Evolutionary conservation across 1,140 invertebrate genomes (phyloP).

Genomic region (Cotesia typhae): DNA sequence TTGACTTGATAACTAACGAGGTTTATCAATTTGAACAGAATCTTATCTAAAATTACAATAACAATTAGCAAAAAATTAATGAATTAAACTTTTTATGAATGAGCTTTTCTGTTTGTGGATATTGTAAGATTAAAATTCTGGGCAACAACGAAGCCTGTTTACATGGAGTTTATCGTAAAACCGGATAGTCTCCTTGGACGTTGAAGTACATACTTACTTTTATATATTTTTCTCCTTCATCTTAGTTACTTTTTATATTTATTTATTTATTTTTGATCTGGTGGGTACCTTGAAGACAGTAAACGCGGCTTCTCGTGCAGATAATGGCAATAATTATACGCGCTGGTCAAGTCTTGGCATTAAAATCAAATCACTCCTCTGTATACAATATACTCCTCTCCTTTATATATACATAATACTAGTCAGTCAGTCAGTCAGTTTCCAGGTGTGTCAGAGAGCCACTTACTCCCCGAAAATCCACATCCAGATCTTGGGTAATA

Average conservation of each 20-base stretch:
- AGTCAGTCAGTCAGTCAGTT: too few relatives aligned
- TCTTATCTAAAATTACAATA: too few relatives aligned
- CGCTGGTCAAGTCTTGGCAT: slow-evolving; percentile 50
- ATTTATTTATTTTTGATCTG: slow-evolving; percentile 21
- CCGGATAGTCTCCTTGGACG: slow-evolving; percentile 37
- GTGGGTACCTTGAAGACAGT: slow-evolving; percentile 49
- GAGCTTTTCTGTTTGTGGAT: too few relatives aligned
- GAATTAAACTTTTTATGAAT: too few relatives aligned
- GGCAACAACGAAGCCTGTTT: slow-evolving; percentile 53
- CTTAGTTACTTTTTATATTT: slow-evolving; percentile 3
- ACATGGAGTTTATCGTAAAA: slow-evolving; percentile 52
- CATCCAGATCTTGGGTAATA: too few relatives aligned
- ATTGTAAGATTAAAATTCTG: slow-evolving; percentile 35
- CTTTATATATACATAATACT: too few relatives aligned
- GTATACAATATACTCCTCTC: slow-evolving; percentile 1
- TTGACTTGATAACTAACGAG: too few relatives aligned
- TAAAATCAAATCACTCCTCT: slow-evolving; percentile 57
- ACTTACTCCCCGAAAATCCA: too few relatives aligned
- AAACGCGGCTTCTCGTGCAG: slow-evolving; percentile 58
- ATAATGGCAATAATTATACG: slow-evolving; percentile 59
- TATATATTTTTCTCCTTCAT: slow-evolving; percentile 23
- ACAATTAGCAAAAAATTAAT: too few relatives aligned
- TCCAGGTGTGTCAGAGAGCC: too few relatives aligned
- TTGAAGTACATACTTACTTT: slow-evolving; percentile 30
- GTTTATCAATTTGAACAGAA: too few relatives aligned